phyloP scores from a whole-genome alignment of 2,888 invertebrate genomes.

The Acronicta aceris region DNA sequence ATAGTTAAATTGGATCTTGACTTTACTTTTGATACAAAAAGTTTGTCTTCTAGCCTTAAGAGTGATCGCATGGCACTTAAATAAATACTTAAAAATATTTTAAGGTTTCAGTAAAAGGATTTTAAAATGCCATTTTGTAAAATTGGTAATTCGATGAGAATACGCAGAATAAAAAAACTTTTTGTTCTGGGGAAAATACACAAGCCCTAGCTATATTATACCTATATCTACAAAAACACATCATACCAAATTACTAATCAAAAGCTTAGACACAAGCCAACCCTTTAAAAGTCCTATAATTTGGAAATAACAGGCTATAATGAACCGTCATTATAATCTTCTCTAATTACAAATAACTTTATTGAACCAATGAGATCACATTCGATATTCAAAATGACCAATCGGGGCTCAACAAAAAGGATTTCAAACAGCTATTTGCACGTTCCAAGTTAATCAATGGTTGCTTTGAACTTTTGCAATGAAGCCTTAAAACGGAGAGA shows the following conservation, averaged over 20 bases:
- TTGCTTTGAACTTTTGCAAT: conserved; percentile 53
- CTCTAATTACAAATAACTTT: conserved; percentile 46
- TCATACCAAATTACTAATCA: conserved; percentile 16
- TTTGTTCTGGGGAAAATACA: too few species aligned
- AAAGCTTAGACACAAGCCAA: neutral
- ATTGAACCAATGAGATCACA: conserved; percentile 43
- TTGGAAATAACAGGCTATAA: neutral
- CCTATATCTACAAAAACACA: neutral
- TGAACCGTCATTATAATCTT: conserved; percentile 18
- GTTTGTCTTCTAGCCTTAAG: neutral
- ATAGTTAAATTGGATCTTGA: conserved; percentile 3
- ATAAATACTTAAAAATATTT: conserved; percentile 14
- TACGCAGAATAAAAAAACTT: too few species aligned
- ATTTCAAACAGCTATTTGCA: conserved; percentile 57
- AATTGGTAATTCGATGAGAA: too few species aligned
- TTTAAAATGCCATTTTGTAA: too few species aligned
- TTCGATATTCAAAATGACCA: conserved; percentile 50
- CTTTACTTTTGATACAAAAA: conserved; percentile 2
- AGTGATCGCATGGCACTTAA: neutral
- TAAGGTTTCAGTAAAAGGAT: neutral
- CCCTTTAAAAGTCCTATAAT: conserved; percentile 6
- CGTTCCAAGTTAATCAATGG: conserved; percentile 62
- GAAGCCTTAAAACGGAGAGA: conserved; percentile 46
- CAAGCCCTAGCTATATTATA: too few species aligned
- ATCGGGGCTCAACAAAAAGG: conserved; percentile 50